Conservation (phyloP, 1,140 invertebrate genomes). For the Homalodisca vitripennis region DNA sequence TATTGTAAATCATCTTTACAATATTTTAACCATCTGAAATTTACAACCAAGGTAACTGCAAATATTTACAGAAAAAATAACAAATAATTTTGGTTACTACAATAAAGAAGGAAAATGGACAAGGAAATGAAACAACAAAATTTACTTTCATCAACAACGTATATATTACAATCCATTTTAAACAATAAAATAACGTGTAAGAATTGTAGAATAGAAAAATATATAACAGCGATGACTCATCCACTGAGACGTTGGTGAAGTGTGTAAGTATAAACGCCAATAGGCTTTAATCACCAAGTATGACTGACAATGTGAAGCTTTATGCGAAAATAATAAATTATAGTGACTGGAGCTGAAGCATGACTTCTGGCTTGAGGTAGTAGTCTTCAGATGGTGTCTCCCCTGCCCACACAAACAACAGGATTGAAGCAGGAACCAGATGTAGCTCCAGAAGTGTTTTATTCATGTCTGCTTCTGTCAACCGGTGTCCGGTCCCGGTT, state of each 20-base stretch:
- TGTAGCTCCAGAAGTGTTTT: constrained; percentile 67
- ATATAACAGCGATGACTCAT: background rate
- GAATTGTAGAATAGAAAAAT: background rate
- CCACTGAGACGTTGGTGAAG: background rate
- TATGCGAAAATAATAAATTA: background rate
- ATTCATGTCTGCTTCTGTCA: constrained; percentile 59
- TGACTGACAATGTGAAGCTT: background rate
- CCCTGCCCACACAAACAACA: constrained; percentile 66
- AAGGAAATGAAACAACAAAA: too few relatives aligned
- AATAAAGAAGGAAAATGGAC: too few relatives aligned
- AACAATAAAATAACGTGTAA: background rate
- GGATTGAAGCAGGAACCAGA: constrained; percentile 71
- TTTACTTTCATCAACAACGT: background rate
- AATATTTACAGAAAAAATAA: too few relatives aligned
- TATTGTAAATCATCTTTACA: too few relatives aligned
- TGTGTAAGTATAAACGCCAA: background rate
- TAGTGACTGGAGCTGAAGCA: constrained; percentile 60
- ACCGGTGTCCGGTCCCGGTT: constrained; percentile 60
- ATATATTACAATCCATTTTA: background rate
- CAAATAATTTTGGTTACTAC: too few relatives aligned
- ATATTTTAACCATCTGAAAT: too few relatives aligned
- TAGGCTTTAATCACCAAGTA: background rate
- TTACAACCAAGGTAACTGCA: too few relatives aligned
- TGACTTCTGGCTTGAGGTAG: constrained; percentile 73
- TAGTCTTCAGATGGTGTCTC: constrained; percentile 56